phyloP scores from a whole-genome alignment of 2,888 invertebrate species.

The Agrilus cyanescens region DNA sequence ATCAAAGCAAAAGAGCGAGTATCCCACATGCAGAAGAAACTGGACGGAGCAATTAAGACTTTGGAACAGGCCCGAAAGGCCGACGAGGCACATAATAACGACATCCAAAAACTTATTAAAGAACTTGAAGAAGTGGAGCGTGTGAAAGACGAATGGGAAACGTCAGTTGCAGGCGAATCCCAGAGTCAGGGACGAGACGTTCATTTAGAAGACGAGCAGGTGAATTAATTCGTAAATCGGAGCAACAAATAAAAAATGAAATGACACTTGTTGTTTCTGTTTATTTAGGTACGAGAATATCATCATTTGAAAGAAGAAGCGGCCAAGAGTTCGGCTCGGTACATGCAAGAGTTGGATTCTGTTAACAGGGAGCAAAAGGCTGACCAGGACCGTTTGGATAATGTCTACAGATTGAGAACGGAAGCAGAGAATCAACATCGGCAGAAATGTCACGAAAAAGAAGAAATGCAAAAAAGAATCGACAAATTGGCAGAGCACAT shows the following conservation, averaged over 20 bases:
- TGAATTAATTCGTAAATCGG: too few species aligned
- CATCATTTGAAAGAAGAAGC: conserved; percentile 93
- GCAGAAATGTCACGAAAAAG: conserved; percentile 85
- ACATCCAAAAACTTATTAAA: conserved; percentile 74
- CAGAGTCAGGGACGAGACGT: conserved; percentile 76
- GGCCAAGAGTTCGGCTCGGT: conserved; percentile 83
- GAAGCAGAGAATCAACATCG: conserved; percentile 83
- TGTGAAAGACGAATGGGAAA: conserved; percentile 70
- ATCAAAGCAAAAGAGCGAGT: conserved; percentile 96
- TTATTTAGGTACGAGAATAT: conserved; percentile 70
- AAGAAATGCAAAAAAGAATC: conserved; percentile 86
- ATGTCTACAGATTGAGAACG: conserved; percentile 76
- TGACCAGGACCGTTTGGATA: conserved; percentile 90
- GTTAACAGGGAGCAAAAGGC: conserved; percentile 95
- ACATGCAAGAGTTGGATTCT: conserved; percentile 89
- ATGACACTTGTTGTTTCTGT: too few species aligned
- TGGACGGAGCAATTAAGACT: conserved; percentile 81
- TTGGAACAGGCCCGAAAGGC: conserved; percentile 83
- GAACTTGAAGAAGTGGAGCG: conserved; percentile 70
- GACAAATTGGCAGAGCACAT: conserved; percentile 94
- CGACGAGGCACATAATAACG: conserved; percentile 81
- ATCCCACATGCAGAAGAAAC: conserved; percentile 89
- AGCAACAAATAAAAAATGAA: neutral
- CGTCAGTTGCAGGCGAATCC: conserved; percentile 66
- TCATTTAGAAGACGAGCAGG: conserved; percentile 89